These are phyloP conservation scores for Suillia variegata DNA, from an alignment of 2,888 invertebrate species.

Conservation along the genomic window DNA sequence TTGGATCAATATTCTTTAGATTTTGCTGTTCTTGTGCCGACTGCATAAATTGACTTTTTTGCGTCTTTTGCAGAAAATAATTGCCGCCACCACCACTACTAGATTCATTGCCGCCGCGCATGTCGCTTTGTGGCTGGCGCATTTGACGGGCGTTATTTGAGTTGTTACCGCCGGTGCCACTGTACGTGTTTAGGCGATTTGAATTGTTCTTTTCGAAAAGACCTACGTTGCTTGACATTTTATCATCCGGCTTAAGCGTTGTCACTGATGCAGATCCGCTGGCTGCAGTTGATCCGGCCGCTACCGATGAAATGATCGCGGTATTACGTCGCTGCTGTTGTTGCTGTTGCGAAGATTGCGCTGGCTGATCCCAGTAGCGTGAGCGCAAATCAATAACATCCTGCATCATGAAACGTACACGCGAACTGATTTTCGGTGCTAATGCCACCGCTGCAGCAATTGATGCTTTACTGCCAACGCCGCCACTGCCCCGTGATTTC, in stretches of 20 bases:
- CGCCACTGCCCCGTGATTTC: conserved; percentile 32
- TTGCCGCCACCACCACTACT: conserved; percentile 30
- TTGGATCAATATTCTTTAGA: conserved; percentile 44
- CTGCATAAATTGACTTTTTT: conserved; percentile 35
- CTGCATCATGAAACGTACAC: conserved; percentile 59
- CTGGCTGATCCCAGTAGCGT: conserved; percentile 53
- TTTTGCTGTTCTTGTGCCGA: conserved; percentile 35
- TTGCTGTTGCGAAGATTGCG: conserved; percentile 2
- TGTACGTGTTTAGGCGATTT: too few relatives aligned
- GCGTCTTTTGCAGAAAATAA: conserved; percentile 43
- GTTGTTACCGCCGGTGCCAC: conserved; percentile 23
- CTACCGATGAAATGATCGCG: conserved; percentile 23
- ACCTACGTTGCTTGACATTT: conserved; percentile 18
- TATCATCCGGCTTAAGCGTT: conserved; percentile 22
- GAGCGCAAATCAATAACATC: conserved; percentile 52
- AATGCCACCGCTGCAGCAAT: too few relatives aligned
- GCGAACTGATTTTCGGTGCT: conserved; percentile 51
- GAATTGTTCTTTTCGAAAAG: conserved; percentile 33
- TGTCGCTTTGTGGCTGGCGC: neutral
- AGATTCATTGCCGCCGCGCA: conserved; percentile 26
- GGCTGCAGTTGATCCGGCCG: conserved; percentile 28
- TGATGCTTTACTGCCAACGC: neutral
- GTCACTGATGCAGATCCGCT: conserved; percentile 31
- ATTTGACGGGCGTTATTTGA: conserved; percentile 28
- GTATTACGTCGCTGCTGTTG: conserved; percentile 13